Evolutionary conservation across 2,888 invertebrate species (phyloP).

Genomic region (Drepanosiphum platanoidis): DNA sequence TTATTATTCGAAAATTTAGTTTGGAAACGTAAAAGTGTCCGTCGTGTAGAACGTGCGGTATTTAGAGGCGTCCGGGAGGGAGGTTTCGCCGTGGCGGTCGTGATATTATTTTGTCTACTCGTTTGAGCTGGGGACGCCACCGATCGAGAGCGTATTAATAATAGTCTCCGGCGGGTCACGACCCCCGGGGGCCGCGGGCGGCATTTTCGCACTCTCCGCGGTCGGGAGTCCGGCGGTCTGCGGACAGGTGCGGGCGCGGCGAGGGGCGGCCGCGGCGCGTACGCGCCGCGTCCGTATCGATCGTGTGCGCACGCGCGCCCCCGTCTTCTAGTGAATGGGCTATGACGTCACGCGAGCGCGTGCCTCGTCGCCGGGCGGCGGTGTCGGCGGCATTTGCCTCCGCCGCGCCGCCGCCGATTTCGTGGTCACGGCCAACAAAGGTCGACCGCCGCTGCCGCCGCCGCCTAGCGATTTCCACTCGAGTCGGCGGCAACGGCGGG

Average conservation of each 20-base stretch:
- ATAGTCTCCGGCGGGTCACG: too few relatives aligned
- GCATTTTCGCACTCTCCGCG: not conserved
- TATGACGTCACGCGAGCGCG: constrained; percentile 43
- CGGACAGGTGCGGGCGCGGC: not conserved
- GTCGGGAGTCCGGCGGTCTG: not conserved
- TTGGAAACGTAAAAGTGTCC: too few relatives aligned
- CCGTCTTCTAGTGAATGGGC: constrained; percentile 30
- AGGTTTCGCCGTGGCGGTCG: too few relatives aligned
- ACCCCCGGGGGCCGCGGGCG: not conserved
- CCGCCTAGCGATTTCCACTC: constrained; percentile 9
- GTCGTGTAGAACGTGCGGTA: too few relatives aligned
- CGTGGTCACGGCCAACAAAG: constrained; percentile 52
- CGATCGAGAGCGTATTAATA: too few relatives aligned
- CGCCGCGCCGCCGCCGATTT: constrained; percentile 15
- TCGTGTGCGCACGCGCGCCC: constrained; percentile 30
- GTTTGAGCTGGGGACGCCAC: too few relatives aligned
- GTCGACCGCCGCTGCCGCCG: constrained; percentile 28
- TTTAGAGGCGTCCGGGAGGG: too few relatives aligned
- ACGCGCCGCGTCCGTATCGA: not conserved
- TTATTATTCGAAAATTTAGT: too few relatives aligned
- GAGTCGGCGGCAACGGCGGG: not conserved
- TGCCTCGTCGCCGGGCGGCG: constrained; percentile 16
- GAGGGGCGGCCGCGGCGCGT: not conserved
- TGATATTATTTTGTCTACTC: not conserved
- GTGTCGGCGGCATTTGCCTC: constrained; percentile 15